A percentile compares a stretch with the other conserved stretches of the same genome.
These are phyloP conservation scores for Botia kubotai DNA, from an alignment of 2,797 vertebrate species.

Conservation along the genomic window DNA sequence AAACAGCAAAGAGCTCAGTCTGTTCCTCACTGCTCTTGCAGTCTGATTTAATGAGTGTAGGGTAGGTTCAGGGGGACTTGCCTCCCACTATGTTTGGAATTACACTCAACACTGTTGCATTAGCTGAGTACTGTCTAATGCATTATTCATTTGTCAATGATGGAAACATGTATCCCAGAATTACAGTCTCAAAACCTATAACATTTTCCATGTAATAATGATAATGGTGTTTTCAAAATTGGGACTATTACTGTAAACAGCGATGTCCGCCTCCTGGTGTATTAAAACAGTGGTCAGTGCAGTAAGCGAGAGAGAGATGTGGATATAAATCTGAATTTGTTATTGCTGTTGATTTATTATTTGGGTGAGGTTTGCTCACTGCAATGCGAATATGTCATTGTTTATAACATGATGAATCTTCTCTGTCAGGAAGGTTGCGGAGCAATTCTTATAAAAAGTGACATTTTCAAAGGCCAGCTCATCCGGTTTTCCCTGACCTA, in stretches of 20 bases:
- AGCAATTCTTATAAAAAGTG: conserved; percentile 62
- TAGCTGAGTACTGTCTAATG: conserved; percentile 55
- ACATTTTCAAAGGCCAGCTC: conserved; percentile 73
- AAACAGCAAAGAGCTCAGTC: conserved; percentile 18
- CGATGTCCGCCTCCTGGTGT: conserved; percentile 9
- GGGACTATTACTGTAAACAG: conserved; percentile 50
- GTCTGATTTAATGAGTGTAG: conserved; percentile 41
- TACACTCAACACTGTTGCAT: conserved; percentile 48
- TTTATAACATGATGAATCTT: conserved; percentile 13
- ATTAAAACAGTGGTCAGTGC: conserved; percentile 23
- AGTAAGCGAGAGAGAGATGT: background rate
- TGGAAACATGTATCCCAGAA: conserved; percentile 59
- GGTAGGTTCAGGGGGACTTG: conserved; percentile 33
- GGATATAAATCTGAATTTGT: background rate
- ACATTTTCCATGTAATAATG: conserved; percentile 57
- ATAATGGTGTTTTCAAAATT: conserved; percentile 53
- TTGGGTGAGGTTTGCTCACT: background rate
- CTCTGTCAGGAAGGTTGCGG: conserved; percentile 52
- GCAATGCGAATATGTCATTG: conserved; percentile 9
- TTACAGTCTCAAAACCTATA: conserved; percentile 51
- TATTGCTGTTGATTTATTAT: background rate
- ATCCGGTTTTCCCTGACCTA: conserved; percentile 52
- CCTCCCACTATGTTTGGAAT: conserved; percentile 44
- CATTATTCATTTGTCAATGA: conserved; percentile 67
- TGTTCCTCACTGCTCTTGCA: conserved; percentile 26